These are phyloP conservation scores for Spatula versicolor DNA, from an alignment of 2,797 vertebrate genomes.

Conservation along the genomic window DNA sequence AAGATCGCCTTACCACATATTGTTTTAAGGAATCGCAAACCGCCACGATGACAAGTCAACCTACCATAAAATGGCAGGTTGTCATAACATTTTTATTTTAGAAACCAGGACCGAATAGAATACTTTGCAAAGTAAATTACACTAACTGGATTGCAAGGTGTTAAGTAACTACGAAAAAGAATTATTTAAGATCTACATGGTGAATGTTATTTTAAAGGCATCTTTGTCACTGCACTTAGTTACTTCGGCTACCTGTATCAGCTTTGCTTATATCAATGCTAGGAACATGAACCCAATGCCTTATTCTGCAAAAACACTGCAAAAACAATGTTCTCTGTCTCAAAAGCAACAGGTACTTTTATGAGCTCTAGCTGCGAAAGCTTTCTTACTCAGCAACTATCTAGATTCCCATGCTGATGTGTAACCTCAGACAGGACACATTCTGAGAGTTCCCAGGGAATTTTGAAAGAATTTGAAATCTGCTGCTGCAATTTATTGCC, in stretches of 20 bases:
- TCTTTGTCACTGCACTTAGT: not conserved
- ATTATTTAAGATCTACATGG: not conserved
- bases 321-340: not conserved
- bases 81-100: not conserved
- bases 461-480: not conserved
- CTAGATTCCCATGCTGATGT: not conserved
- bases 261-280: not conserved
- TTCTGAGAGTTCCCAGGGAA: not conserved
- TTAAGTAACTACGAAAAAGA: conserved; percentile 3
- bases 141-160: not conserved
- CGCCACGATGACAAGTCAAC: not conserved
- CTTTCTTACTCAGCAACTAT: not conserved
- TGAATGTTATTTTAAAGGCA: not conserved
- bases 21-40: not conserved
- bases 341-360: not conserved
- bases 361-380: not conserved
- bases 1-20: not conserved
- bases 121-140: not conserved
- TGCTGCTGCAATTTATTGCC: not conserved
- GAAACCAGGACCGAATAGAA: not conserved
- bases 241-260: not conserved
- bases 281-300: not conserved
- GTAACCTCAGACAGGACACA: not conserved
- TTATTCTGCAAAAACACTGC: not conserved
- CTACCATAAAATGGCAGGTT: not conserved